A percentile compares a stretch with the other conserved stretches of the same genome.
phyloP scores from a whole-genome alignment of 2,888 invertebrate genomes.

The Hipparchia sbordonii region DNA sequence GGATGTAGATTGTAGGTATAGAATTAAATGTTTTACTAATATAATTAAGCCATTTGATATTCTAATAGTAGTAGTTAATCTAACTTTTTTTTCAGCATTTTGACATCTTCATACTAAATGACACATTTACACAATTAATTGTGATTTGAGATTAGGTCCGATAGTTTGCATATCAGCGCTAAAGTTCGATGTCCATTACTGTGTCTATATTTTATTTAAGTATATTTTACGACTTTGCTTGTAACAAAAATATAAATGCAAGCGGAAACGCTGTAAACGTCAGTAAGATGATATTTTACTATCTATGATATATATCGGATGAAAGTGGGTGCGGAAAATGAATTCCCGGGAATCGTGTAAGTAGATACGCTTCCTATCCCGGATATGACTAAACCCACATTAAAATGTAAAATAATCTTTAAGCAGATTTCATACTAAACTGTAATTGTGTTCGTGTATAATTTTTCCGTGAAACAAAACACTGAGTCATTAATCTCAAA shows the following conservation, averaged over 20 bases:
- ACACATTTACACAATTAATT: too few species aligned
- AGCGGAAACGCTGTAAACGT: too few species aligned
- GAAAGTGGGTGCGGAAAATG: conserved; percentile 19
- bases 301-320: not conserved
- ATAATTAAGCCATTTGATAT: not conserved
- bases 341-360: conserved; percentile 20
- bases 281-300: too few species aligned
- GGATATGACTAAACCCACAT: conserved; percentile 19
- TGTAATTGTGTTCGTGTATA: conserved; percentile 15
- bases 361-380: conserved; percentile 1
- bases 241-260: too few species aligned
- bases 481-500: not conserved
- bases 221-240: too few species aligned
- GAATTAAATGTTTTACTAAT: conserved; percentile 6
- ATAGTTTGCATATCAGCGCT: too few species aligned
- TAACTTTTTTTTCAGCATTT: too few species aligned
- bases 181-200: too few species aligned
- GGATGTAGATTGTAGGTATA: conserved; percentile 12
- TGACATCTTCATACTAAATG: too few species aligned
- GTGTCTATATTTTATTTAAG: too few species aligned
- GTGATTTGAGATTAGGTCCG: too few species aligned
- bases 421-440: conserved; percentile 4
- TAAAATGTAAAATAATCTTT: conserved; percentile 1
- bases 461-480: conserved; percentile 25
- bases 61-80: too few species aligned